Percentiles rank a stretch among this genome's conserved stretches.
Evolutionary conservation across 2,797 vertebrate species (phyloP).

Genomic region (Champsocephalus esox): DNA sequence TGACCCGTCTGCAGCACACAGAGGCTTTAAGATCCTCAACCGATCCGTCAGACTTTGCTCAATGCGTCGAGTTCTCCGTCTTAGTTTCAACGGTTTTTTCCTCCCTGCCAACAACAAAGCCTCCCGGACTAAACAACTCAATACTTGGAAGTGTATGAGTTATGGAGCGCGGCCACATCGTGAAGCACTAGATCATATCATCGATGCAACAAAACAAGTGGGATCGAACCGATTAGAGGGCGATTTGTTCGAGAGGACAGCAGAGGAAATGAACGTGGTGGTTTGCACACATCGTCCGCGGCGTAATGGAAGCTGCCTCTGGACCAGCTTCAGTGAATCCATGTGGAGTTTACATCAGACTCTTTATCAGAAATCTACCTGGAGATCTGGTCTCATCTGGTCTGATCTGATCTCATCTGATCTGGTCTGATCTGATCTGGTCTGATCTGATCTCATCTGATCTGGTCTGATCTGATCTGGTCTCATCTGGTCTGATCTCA

Average conservation of each 20-base stretch:
- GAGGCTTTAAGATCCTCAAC: not conserved
- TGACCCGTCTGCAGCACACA: not conserved
- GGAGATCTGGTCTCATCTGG: not conserved
- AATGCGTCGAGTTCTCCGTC: not conserved
- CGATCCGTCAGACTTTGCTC: not conserved
- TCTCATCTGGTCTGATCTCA: no score
- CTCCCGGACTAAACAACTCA: not conserved
- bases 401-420: no score
- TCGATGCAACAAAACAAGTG: conserved; percentile 18
- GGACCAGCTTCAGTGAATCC: not conserved
- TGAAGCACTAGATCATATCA: conserved; percentile 13
- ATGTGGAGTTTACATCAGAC: not conserved
- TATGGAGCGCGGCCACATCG: not conserved
- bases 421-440: no score
- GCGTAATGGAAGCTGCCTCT: conserved; percentile 22
- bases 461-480: no score
- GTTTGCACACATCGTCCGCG: conserved; percentile 29
- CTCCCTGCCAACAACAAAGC: not conserved
- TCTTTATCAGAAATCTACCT: not conserved
- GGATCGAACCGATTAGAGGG: conserved; percentile 33
- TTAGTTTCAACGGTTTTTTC: not conserved
- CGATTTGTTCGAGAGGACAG: conserved; percentile 5
- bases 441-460: no score
- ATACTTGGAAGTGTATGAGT: not conserved
- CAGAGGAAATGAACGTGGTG: conserved; percentile 40